A percentile compares a stretch with the other conserved stretches of the same genome.
Conservation (phyloP, 2,113 vertebrate species). For the Xenopus borealis region DNA sequence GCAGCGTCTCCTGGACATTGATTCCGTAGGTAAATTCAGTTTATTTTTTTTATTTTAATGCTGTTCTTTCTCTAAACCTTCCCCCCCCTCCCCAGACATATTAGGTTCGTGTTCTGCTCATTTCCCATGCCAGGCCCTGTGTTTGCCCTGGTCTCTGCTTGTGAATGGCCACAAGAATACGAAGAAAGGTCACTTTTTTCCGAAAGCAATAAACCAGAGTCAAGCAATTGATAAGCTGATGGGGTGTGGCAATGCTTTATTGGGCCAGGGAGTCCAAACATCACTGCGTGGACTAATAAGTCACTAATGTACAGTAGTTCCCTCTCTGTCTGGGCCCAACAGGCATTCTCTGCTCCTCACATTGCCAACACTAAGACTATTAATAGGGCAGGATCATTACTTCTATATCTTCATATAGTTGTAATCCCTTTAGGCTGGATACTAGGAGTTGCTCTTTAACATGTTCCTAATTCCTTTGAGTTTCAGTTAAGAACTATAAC, state of each 20-base stretch:
- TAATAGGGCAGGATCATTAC: too few species aligned
- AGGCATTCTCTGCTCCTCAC: too few species aligned
- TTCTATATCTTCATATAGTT: too few species aligned
- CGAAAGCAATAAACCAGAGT: constrained; percentile 42
- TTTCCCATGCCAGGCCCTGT: neutral
- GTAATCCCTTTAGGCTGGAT: too few species aligned
- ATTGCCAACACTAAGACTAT: too few species aligned
- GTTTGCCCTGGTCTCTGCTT: neutral
- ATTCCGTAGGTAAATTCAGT: constrained; percentile 97
- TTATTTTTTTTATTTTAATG: constrained; percentile 60
- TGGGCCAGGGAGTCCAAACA: constrained; percentile 8
- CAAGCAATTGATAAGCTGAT: constrained; percentile 33
- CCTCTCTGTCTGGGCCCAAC: too few species aligned
- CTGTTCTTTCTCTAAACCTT: neutral
- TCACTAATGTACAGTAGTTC: neutral
- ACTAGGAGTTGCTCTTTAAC: too few species aligned
- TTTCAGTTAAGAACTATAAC: too few species aligned
- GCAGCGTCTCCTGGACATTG: constrained; percentile 96
- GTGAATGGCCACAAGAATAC: constrained; percentile 1
- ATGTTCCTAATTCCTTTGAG: too few species aligned
- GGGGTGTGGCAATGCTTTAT: constrained; percentile 16
- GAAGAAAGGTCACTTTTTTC: constrained; percentile 58
- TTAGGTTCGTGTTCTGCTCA: constrained; percentile 12
- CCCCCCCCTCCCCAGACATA: neutral
- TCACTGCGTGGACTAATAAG: neutral